Conservation (phyloP, 2,113 vertebrate species). For the western clawed frog (Xenopus tropicalis) region DNA sequence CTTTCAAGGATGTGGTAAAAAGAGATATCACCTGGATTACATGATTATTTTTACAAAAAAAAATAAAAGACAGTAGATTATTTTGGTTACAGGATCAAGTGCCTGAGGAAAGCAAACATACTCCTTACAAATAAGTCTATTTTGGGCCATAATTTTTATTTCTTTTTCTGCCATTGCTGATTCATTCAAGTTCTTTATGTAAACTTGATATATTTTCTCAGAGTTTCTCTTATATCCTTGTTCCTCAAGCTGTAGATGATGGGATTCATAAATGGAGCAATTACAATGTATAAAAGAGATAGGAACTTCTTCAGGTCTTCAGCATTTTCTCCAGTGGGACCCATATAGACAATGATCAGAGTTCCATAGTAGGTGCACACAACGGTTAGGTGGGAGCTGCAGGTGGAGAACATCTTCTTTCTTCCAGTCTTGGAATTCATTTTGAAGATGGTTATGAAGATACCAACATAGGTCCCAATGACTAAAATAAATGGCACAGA, state of each 20-base stretch:
- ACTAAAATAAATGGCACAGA: background rate
- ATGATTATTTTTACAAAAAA: too few species aligned
- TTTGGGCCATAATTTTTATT: too few species aligned
- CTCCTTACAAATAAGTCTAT: too few species aligned
- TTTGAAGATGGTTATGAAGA: slow-evolving; percentile 10
- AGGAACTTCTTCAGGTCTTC: background rate
- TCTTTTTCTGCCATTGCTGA: too few species aligned
- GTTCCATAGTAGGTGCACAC: background rate
- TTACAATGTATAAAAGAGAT: background rate
- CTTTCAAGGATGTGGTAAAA: too few species aligned
- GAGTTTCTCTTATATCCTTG: background rate
- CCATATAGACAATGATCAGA: slow-evolving; percentile 8
- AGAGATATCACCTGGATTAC: too few species aligned
- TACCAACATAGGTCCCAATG: slow-evolving; percentile 5
- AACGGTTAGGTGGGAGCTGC: slow-evolving; percentile 4
- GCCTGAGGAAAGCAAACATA: too few species aligned
- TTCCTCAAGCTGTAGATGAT: background rate
- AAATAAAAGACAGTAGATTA: too few species aligned
- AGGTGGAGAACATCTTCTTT: slow-evolving; percentile 29
- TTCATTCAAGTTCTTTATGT: too few species aligned
- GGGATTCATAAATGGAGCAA: background rate
- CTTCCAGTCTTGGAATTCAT: slow-evolving; percentile 1
- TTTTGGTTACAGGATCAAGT: too few species aligned
- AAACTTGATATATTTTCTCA: background rate
- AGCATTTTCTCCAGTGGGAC: background rate